Base-by-base conservation (phyloP, 2,113 vertebrate genomes). In the Toxotes jaculatrix region DNA sequence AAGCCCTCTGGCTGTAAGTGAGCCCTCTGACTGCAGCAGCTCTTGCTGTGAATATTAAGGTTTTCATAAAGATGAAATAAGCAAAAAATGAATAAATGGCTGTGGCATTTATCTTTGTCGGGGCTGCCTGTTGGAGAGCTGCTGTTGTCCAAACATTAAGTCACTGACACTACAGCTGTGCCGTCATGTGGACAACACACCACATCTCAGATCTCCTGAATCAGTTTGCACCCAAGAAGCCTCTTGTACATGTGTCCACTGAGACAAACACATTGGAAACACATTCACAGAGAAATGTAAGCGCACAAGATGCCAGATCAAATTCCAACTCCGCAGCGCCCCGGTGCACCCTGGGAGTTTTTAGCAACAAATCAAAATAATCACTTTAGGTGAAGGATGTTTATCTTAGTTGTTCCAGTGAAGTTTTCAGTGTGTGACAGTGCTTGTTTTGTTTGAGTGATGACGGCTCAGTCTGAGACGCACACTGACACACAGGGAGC, bases 361-460 rank as follows among this genome's bases (percentile, higher is more conserved):
- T 73, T 61, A 67, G 71, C 80, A 76, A 79, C 71, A 90, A 84
- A 81, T 86, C 80, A 83, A 36, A 80, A 85, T 74, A 84, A 86
- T 72, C 83, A 81, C 85, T 83, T 74, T 11, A 23, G 64, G 61
- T 82, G 83, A 92, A 66, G 74, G 83, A 79, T 89, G 83, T 84
- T 87, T 79, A 31, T 71, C 51, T 87, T 72, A 59, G 51, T 79
- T 34, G 65, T 80, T 74, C 59, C 82, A 66, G 78, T 61, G 61
- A 38, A 36, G 65, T 85, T 89, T 81, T 85, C 27, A 40, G 47
- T 42, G 45, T 74, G 56, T 62, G 55, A 47, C 56, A n/a, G 34
- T 3, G 77, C 51, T 57, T 68, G 42, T 57, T 43, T 66, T 66
- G 77, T 57, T 40, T 61, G 72, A 80, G 82, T 13, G 40, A 82